Evolutionary conservation across 2,888 invertebrate genomes (phyloP), one percentile per base, ranked within the genome.

Genomic region (Fabriciana adippe): DNA sequence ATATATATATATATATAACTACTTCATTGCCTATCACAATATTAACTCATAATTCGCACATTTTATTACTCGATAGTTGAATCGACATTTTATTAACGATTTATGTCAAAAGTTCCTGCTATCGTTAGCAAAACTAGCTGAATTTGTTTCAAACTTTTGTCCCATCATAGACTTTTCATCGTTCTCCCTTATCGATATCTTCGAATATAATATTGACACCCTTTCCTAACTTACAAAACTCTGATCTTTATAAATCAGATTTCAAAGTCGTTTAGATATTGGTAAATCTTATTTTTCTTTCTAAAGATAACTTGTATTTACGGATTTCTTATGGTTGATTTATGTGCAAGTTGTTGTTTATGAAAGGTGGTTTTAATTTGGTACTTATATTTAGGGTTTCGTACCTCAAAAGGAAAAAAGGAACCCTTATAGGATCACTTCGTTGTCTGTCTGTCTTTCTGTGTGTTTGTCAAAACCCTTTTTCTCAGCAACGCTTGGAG

Each of bases 91-190:
- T 41, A 61, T 61, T 61, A 61, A 55, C 47, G 68, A 68, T 68
- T 68, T 71, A 68, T 64, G 70, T 71, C 54, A 47, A 71, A 71
- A 68, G 68, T 71, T 66, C 53, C 62, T 64, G 53, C 61, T 59
- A 71, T 64, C 63, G 63, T 48, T 65, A 57, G 53, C 56, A 64
- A 68, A 68, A 68, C 70, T 68, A 68, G 68, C 66, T 70, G 70
- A 70, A 71, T 68, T 71, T 68, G 66, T 68, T 66, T 41, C 41
- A 68, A 68, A 68, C 68, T 71, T 71, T 68, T 35, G 53, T 54
- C 51, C 48, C 63, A 60, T 68, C 68, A 68, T 71, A 59, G 68
- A 64, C 59, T 68, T 68, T 68, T 68, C 68, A 60, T 54, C 66
- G 70, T 64, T 66, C 68, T 66, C 35, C 11, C 53, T 59, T 63